Evolutionary conservation across 2,113 vertebrate genomes (phyloP).

Genomic region (Haliaeetus leucogaster): DNA sequence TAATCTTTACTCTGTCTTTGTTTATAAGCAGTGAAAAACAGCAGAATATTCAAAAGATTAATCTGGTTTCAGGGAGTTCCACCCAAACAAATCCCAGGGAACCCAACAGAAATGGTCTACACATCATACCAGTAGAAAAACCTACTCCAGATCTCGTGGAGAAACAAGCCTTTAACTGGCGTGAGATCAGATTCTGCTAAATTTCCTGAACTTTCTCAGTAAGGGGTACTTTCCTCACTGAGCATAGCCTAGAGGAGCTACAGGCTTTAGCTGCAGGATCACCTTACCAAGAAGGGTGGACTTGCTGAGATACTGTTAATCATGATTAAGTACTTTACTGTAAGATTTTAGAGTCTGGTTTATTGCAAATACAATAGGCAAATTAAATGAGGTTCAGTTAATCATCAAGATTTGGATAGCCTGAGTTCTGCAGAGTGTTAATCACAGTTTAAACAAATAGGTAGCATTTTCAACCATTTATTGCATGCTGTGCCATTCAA

Average conservation of each 20-base stretch:
- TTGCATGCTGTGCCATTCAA: background rate
- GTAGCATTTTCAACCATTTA: background rate
- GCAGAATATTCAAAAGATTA: background rate
- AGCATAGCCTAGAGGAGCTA: background rate
- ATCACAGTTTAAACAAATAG: constrained; percentile 38
- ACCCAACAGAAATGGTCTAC: background rate
- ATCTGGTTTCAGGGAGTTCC: background rate
- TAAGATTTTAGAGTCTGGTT: background rate
- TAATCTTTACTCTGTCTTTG: background rate
- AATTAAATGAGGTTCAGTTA: constrained; percentile 6
- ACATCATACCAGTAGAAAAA: background rate
- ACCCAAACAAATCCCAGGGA: background rate
- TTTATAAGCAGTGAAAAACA: background rate
- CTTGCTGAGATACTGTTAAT: background rate
- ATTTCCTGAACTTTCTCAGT: background rate
- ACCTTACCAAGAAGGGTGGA: background rate
- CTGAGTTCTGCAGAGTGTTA: background rate
- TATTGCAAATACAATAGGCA: background rate
- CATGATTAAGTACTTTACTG: background rate
- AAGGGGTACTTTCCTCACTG: background rate
- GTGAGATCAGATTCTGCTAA: background rate
- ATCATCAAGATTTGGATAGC: background rate
- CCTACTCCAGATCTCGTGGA: background rate
- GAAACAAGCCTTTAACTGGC: background rate
- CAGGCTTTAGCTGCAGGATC: background rate